These are phyloP conservation scores for Acanthiza pusilla DNA, from an alignment of 2,797 vertebrate genomes.

Conservation along the genomic window DNA sequence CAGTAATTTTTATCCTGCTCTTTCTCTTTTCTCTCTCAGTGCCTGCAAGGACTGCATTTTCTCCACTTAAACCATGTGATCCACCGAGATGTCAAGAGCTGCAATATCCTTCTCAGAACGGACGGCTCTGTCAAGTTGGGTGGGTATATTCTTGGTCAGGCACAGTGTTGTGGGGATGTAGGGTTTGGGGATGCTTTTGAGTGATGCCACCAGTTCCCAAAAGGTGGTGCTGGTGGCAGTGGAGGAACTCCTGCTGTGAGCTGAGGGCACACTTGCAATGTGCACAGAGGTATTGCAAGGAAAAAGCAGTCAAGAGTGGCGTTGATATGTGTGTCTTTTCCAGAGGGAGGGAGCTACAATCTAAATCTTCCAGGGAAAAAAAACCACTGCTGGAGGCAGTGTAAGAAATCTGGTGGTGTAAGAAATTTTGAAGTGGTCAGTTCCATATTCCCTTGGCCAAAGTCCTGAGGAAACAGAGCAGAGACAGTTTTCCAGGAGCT, in stretches of 20 bases:
- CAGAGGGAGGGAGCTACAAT: not conserved
- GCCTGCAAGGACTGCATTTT: slow-evolving; percentile 95
- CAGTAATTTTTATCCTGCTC: slow-evolving; percentile 65
- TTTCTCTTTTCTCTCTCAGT: slow-evolving; percentile 73
- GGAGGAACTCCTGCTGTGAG: not conserved
- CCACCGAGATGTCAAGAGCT: slow-evolving; percentile 96
- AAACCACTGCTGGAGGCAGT: not conserved
- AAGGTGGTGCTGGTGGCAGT: not conserved
- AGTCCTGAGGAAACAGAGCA: not conserved
- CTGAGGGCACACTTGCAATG: not conserved
- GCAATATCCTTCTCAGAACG: slow-evolving; percentile 95
- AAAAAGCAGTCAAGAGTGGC: not conserved
- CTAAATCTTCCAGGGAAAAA: not conserved
- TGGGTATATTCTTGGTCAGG: not conserved
- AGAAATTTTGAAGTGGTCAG: not conserved
- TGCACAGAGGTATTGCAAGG: not conserved
- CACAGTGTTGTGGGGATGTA: not conserved
- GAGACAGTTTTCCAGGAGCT: not conserved
- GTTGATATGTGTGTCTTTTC: not conserved
- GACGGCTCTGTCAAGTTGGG: slow-evolving; percentile 96
- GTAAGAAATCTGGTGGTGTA: not conserved
- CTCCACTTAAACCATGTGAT: slow-evolving; percentile 96
- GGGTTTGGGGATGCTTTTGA: not conserved
- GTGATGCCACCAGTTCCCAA: not conserved
- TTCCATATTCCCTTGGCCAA: not conserved